A percentile compares a stretch with the other conserved stretches of the same genome.
Conservation (phyloP, 2,113 vertebrate genomes). For the Carassius gibelio region DNA sequence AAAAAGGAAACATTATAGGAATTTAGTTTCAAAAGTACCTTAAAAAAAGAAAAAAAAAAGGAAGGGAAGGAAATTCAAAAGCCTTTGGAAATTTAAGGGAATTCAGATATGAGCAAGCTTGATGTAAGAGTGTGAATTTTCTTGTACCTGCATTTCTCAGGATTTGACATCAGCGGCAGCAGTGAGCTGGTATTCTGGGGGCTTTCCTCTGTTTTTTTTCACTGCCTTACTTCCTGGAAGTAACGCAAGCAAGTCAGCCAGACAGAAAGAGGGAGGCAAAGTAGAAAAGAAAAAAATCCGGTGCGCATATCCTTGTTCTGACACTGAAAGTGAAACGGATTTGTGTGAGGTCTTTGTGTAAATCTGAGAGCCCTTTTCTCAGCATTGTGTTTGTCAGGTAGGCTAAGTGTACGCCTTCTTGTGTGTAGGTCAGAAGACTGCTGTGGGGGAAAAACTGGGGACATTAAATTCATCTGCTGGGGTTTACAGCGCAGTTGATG, state of each 20-base stretch:
- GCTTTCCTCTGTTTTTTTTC: constrained; percentile 74
- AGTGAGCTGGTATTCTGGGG: constrained; percentile 76
- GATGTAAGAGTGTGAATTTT: background rate
- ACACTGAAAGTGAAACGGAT: constrained; percentile 50
- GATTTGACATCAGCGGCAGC: constrained; percentile 51
- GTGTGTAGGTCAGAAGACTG: constrained; percentile 12
- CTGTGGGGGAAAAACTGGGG: constrained; percentile 37
- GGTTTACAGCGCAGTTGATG: constrained; percentile 1
- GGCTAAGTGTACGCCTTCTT: background rate
- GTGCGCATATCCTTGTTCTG: constrained; percentile 25
- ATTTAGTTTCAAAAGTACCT: constrained; percentile 44
- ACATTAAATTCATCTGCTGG: constrained; percentile 32
- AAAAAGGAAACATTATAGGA: constrained; percentile 7
- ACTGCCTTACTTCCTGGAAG: constrained; percentile 77
- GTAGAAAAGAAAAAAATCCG: constrained; percentile 3
- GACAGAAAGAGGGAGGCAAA: constrained; percentile 24
- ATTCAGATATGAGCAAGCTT: constrained; percentile 4
- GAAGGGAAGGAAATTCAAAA: constrained; percentile 36
- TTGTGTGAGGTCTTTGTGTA: background rate
- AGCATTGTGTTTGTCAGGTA: constrained; percentile 49
- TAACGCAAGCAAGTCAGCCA: constrained; percentile 61
- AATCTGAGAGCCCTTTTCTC: constrained; percentile 14
- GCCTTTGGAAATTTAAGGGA: constrained; percentile 29
- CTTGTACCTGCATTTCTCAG: constrained; percentile 25
- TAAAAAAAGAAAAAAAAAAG: background rate